phyloP scores from a whole-genome alignment of 2,113 vertebrate genomes.

The Otocyon megalotis region DNA sequence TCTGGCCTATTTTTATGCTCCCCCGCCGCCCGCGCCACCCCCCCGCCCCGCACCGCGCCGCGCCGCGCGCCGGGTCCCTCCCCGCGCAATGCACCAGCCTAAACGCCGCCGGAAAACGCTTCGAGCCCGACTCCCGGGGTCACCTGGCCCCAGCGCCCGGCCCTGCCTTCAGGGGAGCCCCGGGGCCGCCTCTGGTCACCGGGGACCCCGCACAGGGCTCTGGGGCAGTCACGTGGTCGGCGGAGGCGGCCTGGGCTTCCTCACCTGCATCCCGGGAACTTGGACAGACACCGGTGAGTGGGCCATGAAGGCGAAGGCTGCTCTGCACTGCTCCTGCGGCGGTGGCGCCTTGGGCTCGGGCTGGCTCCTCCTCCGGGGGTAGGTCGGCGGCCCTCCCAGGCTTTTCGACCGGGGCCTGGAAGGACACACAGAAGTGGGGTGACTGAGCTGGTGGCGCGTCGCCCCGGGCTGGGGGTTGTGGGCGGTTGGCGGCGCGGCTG shows the following conservation, averaged over 20 bases:
- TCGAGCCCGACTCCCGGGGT: neutral
- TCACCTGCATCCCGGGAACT: slow-evolving; percentile 95
- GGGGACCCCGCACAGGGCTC: neutral
- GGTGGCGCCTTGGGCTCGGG: slow-evolving; percentile 75
- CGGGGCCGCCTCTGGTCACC: neutral
- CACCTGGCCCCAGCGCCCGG: slow-evolving; percentile 70
- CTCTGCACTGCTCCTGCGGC: slow-evolving; percentile 70
- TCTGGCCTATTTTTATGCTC: slow-evolving; percentile 58
- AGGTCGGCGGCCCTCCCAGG: slow-evolving; percentile 77
- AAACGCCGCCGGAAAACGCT: slow-evolving; percentile 44
- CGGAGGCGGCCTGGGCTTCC: slow-evolving; percentile 73
- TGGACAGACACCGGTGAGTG: slow-evolving; percentile 91
- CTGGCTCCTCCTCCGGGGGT: slow-evolving; percentile 75
- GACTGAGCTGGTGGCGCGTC: neutral
- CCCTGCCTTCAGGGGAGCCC: slow-evolving; percentile 40
- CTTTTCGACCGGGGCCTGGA: slow-evolving; percentile 79
- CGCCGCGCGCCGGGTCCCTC: neutral
- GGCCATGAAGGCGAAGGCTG: slow-evolving; percentile 87
- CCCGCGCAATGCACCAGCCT: slow-evolving; percentile 23
- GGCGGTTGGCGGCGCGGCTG: slow-evolving; percentile 28
- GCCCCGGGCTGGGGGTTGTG: neutral
- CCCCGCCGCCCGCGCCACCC: too few species aligned
- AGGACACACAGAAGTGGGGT: slow-evolving; percentile 79
- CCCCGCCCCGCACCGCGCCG: neutral
- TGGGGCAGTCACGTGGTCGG: slow-evolving; percentile 66